A percentile compares a stretch with the other conserved stretches of the same genome.
Conservation (phyloP, 1,140 invertebrate genomes). For the Archivesica marissinica region DNA sequence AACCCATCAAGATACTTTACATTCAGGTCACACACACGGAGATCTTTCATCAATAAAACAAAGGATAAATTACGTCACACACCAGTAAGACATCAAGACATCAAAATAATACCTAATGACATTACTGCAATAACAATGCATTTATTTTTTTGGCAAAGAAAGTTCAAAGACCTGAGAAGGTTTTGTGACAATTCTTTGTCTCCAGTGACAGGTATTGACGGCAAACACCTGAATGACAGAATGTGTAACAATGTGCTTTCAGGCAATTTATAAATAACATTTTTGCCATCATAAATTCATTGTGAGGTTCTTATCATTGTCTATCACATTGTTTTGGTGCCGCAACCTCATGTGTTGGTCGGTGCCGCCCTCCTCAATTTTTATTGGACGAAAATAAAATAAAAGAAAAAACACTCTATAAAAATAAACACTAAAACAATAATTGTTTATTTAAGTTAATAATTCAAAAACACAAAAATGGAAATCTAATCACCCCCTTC, state of each 20-base stretch:
- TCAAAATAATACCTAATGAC: background rate
- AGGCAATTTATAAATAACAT: background rate
- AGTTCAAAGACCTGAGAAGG: constrained; percentile 23
- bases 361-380: background rate
- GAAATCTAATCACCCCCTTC: no score
- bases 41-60: background rate
- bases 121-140: background rate
- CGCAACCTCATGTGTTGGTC: background rate
- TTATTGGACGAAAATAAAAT: background rate
- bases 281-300: background rate
- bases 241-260: background rate
- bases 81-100: background rate
- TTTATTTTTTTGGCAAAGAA: background rate
- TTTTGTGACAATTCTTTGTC: constrained; percentile 4
- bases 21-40: background rate
- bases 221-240: background rate
- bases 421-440: no score
- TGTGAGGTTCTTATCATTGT: background rate
- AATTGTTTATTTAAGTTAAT: no score
- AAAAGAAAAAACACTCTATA: background rate
- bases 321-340: background rate
- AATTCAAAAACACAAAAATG: no score
- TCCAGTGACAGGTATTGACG: background rate
- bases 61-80: background rate
- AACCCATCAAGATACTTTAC: no score